phyloP scores from a whole-genome alignment of 2,888 invertebrate species.

The Arge pagana region DNA sequence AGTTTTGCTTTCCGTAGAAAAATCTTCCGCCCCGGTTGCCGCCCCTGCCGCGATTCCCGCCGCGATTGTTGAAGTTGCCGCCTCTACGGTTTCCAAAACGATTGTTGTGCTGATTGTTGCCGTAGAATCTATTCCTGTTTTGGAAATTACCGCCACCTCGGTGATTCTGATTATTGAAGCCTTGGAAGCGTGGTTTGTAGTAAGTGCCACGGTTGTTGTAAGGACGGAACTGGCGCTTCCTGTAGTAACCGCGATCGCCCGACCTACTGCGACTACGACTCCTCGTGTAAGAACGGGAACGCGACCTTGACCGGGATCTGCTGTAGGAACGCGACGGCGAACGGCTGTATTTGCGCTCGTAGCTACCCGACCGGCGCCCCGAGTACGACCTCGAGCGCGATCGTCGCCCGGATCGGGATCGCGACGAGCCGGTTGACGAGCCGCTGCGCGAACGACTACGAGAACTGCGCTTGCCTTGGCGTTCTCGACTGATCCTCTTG shows the following conservation, averaged over 20 bases:
- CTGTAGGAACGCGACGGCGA: constrained; percentile 53
- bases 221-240: constrained; percentile 52
- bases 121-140: constrained; percentile 51
- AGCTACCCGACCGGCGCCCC: constrained; percentile 52
- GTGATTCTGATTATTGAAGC: constrained; percentile 63
- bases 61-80: constrained; percentile 49
- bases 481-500: constrained; percentile 47
- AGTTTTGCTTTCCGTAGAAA: constrained; percentile 58
- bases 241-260: constrained; percentile 53
- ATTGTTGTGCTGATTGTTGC: constrained; percentile 51
- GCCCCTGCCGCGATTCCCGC: constrained; percentile 45
- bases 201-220: constrained; percentile 77
- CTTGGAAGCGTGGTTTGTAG: constrained; percentile 78
- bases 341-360: constrained; percentile 54
- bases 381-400: constrained; percentile 59
- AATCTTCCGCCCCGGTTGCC: constrained; percentile 49
- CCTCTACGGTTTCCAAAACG: constrained; percentile 47
- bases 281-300: constrained; percentile 67
- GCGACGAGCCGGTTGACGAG: constrained; percentile 70
- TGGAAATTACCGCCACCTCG: constrained; percentile 61
- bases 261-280: constrained; percentile 61
- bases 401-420: constrained; percentile 66
- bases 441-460: constrained; percentile 60
- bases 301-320: constrained; percentile 53
- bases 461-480: constrained; percentile 43